phyloP scores from a whole-genome alignment of 1,140 invertebrate species.

The Trypoxylus dichotomus region DNA sequence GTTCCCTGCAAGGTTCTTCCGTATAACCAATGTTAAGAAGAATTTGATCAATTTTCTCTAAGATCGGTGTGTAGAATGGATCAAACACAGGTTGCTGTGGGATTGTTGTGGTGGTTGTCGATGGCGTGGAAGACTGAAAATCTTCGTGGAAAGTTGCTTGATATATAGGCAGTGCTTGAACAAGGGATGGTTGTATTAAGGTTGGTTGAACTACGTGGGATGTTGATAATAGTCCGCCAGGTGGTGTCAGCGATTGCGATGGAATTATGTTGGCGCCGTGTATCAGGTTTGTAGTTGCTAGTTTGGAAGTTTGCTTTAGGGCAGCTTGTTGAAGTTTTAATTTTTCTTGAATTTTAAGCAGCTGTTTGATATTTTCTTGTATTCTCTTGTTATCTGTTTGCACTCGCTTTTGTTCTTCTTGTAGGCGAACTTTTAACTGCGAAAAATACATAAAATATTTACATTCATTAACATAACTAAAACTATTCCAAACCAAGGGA shows the following conservation, averaged over 20 bases:
- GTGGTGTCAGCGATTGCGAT: not conserved
- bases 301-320: slow-evolving; percentile 37
- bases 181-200: slow-evolving; percentile 22
- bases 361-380: slow-evolving; percentile 50
- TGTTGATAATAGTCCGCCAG: not conserved
- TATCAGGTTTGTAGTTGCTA: slow-evolving; percentile 24
- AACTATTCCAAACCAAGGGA: not conserved
- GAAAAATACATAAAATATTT: slow-evolving; percentile 4
- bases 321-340: slow-evolving; percentile 45
- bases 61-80: slow-evolving; percentile 76
- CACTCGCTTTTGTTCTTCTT: slow-evolving; percentile 49
- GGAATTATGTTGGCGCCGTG: not conserved
- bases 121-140: slow-evolving; percentile 57
- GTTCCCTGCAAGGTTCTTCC: slow-evolving; percentile 72
- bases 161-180: slow-evolving; percentile 13
- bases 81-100: not conserved
- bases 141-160: slow-evolving; percentile 27
- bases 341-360: slow-evolving; percentile 50
- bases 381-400: slow-evolving; percentile 49
- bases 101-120: slow-evolving; percentile 36
- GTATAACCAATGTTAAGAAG: slow-evolving; percentile 65
- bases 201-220: slow-evolving; percentile 29
- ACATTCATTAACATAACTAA: not conserved
- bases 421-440: slow-evolving; percentile 51
- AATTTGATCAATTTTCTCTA: slow-evolving; percentile 74